Evolutionary conservation across 2,797 vertebrate species (phyloP), one percentile per base, ranked within the genome.

Genomic region (Brachymystax lenok): DNA sequence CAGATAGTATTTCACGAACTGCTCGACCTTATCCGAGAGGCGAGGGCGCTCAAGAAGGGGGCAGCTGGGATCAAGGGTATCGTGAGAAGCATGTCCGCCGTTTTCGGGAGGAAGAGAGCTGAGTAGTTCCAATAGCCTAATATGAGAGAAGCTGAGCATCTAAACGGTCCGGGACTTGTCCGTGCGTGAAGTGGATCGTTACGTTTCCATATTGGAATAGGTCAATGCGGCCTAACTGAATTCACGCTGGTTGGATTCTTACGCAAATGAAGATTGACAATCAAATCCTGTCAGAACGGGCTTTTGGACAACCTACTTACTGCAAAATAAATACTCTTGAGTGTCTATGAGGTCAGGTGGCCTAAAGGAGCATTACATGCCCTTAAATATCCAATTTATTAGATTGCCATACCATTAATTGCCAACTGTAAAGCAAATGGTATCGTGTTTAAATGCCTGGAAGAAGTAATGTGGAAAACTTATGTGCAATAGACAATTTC

Each of bases 21-120:
- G 73, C 79, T 94, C 79, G 91, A 92, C 59, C 88, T 91, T 68
- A 91, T 95, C 77, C 92, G 88, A 74, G 92, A 92, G 46, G 70
- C 86, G 79, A 83, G 82, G 78, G 84, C 86, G 28, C 76, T 87
- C 46, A 91, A 69, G 63, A 71, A 92, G 84, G 91, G 92, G 35
- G 72, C 89, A 78, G 79, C 76, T 70, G 87, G 90, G 74, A 81
- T 91, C 52, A 94, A 86, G 82, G 92, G 91, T 72, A 94, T 96
- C 4, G 93, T 96, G 50, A 93, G 92, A 71, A 95, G 89, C 80
- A 89, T 96, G 88, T 95, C 95, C 0, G 94, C 95, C 0, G 94
- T 94, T 54, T 95, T 96, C 5, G 86, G 92, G 68, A 91, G 93
- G 81, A 95, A 90, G 84, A 85, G 93, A 74, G 92, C 46, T 7